Evolutionary conservation across 2,113 vertebrate genomes (phyloP), one percentile per base, ranked within the genome.

Genomic region (Anas platyrhynchos): DNA sequence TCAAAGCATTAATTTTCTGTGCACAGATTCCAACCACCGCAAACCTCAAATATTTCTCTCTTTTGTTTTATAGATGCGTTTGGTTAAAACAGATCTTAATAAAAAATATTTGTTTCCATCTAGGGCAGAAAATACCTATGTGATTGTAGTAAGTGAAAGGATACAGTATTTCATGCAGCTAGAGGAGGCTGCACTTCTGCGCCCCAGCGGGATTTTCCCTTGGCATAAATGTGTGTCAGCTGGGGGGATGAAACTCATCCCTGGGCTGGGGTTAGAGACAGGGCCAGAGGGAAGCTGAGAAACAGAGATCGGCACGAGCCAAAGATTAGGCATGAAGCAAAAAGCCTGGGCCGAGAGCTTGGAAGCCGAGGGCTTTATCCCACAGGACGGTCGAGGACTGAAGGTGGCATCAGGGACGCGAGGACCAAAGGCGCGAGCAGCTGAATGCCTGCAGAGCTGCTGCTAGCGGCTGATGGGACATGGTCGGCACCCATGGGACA

Each of bases 1-100:
- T 97, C 98, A 97, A 91, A 93, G 97, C 97, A 96, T 97, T 98
- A 95, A 98, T 98, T 98, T 97, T 96, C 94, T 58, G 91, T 21
- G 79, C 50, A 7, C 91, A 75, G 86, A 79, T 87, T 90, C 94
- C 95, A 94, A 43, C 95, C 76, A 92, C 85, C 72, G 2, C 95
- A 87, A 90, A 95, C 94, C 88, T 97, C 97, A 95, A 97, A 93
- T 93, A 94, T 97, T 96, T 94, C 85, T 83, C 97, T 72, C 82
- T 92, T 96, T 97, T 92, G 86, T 94, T 96, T 98, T 96, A 95
- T 95, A 82, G 84, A 56, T 96, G 86, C 92, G 90, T 91, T 96
- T 83, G 52, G 91, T 96, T 97, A 95, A 94, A 94, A 63, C 95
- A 94, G 93, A 96, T 67, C 94, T 96, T 91, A 93, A 92, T 93